Base-by-base conservation (phyloP, 2,888 invertebrate species). In the Stictocephala bisonia region DNA sequence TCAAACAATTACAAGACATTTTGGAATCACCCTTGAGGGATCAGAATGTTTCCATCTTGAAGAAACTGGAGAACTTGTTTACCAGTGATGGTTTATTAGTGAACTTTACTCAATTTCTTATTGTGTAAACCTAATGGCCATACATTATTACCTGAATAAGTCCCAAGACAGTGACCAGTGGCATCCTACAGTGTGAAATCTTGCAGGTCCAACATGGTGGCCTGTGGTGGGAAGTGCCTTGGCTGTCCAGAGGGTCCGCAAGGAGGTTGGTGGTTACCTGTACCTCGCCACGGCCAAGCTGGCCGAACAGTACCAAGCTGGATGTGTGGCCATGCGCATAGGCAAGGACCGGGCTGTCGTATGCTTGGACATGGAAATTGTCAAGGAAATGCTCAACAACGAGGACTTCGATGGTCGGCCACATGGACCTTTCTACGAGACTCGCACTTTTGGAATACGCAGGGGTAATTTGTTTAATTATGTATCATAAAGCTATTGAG, bases 371-470 rank as follows among this genome's bases (percentile, higher is more conserved):
- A 85, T 87, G 7, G 88, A 91, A 74, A 90, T 90, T 0, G 90
- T 91, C 76, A 90, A 88, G 79, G 91, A 93, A 80, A 91, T 94
- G 90, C 85, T 91, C 70, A 87, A 87, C 40, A 92, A 91, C 73
- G 93, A 93, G 78, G 90, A 91, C 75, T 87, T 93, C 3, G 91
- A 92, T 79, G 94, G 94, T 0, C 86, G 94, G 77, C 94, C 94
- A 0, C 88, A 87, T 77, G 93, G 94, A 0, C 88, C 90, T 1
- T 92, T 94, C 80, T 94, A 91, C 60, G 80, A 80, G 70, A 80
- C 79, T 2, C 87, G 94, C 78, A 94, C 94, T 0, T 93, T 90
- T 87, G 93, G 93, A 7, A 86, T 89, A 71, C 86, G 93, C 74
- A 86, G 89, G 81, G 94, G 85, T 85, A 78, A 79, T 29, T 9